A percentile compares a stretch with the other conserved stretches of the same genome.
phyloP scores from a whole-genome alignment of 2,113 vertebrate species.

The Cebidichthys violaceus region DNA sequence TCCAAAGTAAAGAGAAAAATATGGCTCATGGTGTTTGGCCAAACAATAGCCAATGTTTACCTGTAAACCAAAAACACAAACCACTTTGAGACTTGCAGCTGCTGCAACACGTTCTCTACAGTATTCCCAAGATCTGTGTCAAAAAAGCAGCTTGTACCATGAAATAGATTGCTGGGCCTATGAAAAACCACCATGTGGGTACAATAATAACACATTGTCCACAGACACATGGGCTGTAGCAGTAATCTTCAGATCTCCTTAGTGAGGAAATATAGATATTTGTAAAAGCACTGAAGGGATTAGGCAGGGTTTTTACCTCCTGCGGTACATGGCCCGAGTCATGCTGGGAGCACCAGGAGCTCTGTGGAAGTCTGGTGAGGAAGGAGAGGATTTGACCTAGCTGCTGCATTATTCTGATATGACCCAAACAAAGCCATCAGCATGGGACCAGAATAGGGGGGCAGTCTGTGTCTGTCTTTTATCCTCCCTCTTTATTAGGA shows the following conservation, averaged over 20 bases:
- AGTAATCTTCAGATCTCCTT: constrained; percentile 66
- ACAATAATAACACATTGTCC: constrained; percentile 74
- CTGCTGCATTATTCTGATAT: constrained; percentile 74
- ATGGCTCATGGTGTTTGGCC: not conserved
- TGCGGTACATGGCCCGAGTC: constrained; percentile 68
- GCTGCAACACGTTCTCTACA: constrained; percentile 3
- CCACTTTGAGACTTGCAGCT: not conserved
- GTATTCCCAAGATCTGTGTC: constrained; percentile 33
- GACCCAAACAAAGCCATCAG: constrained; percentile 77
- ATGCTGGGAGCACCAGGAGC: constrained; percentile 76
- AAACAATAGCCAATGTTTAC: not conserved
- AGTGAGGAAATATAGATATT: constrained; percentile 78
- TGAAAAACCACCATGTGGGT: constrained; percentile 60
- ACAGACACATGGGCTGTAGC: constrained; percentile 56
- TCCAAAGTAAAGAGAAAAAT: not conserved
- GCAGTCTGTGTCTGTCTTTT: constrained; percentile 25
- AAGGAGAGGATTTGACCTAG: constrained; percentile 72
- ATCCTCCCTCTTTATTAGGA: constrained; percentile 11
- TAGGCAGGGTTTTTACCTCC: constrained; percentile 83
- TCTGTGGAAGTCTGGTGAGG: constrained; percentile 63
- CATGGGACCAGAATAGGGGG: constrained; percentile 56
- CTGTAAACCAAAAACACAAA: not conserved
- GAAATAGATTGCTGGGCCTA: constrained; percentile 60
- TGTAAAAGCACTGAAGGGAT: constrained; percentile 79
- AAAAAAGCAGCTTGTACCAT: constrained; percentile 52